phyloP scores from a whole-genome alignment of 2,797 vertebrate genomes.

The Rhabdophis nuchalis region DNA sequence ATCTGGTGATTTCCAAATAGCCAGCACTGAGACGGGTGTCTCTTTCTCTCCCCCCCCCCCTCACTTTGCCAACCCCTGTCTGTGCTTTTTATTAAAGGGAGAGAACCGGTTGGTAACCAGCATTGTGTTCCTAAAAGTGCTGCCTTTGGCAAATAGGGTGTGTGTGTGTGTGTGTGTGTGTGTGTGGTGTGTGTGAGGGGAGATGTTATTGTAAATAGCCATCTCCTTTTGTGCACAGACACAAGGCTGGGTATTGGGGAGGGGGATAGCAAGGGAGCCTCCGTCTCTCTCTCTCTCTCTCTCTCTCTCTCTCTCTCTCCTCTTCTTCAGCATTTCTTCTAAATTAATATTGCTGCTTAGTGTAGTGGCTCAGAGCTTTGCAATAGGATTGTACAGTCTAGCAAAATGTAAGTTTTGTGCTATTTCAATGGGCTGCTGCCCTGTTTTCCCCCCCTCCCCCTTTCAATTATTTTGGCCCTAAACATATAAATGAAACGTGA shows the following conservation, averaged over 20 bases:
- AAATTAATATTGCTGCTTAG: not conserved
- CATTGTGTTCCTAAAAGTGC: slow-evolving; percentile 2
- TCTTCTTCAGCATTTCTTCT: not conserved
- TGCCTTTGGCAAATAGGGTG: slow-evolving; percentile 5
- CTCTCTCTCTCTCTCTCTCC: too few relatives aligned
- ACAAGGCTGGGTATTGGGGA: slow-evolving; percentile 3
- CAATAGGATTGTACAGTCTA: not conserved
- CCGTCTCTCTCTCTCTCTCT: too few relatives aligned
- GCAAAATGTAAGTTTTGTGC: slow-evolving; percentile 32
- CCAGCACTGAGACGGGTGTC: not conserved
- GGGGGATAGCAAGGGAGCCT: not conserved
- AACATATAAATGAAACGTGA: not conserved
- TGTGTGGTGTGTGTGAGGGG: not conserved
- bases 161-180: not conserved
- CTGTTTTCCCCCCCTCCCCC: not conserved
- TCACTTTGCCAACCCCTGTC: not conserved
- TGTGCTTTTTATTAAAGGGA: not conserved
- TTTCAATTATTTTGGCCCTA: not conserved
- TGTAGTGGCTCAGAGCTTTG: not conserved
- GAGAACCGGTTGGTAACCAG: not conserved
- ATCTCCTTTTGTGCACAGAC: slow-evolving; percentile 18
- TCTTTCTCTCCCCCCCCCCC: too few relatives aligned
- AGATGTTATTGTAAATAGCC: slow-evolving; percentile 2
- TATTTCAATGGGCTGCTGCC: slow-evolving; percentile 26
- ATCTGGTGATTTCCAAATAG: slow-evolving; percentile 2